These are phyloP conservation scores for Enteromius treurensis DNA, from an alignment of 2,797 vertebrate species.

Conservation along the genomic window DNA sequence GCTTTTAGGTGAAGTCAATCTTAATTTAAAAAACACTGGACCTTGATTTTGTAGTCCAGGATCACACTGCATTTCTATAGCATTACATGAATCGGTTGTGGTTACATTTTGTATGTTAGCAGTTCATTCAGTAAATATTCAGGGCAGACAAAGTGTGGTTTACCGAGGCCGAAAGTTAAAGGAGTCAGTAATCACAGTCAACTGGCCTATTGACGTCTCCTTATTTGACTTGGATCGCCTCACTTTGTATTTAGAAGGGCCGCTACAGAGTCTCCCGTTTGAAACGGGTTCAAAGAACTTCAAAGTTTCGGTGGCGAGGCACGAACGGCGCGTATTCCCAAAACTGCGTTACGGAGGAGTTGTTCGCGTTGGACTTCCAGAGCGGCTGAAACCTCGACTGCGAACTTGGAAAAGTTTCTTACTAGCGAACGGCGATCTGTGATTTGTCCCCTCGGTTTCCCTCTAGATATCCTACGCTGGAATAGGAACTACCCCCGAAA, in stretches of 20 bases:
- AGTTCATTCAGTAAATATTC: neutral
- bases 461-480: neutral
- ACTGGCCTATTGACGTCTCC: constrained; percentile 16
- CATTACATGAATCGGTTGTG: neutral
- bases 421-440: neutral
- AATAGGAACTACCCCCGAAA: constrained; percentile 30
- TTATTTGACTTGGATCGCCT: constrained; percentile 16
- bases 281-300: constrained; percentile 22
- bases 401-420: neutral
- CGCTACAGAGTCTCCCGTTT: constrained; percentile 14
- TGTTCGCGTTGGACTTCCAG: neutral
- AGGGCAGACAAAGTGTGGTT: neutral
- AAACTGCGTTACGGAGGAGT: neutral
- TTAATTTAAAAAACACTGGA: neutral
- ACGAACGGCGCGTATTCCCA: neutral
- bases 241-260: constrained; percentile 3
- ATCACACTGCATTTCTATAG: neutral
- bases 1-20: neutral
- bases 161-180: neutral
- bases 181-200: constrained; percentile 5
- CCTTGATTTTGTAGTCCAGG: neutral
- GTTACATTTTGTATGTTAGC: neutral
- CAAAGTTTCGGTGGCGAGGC: constrained; percentile 32
- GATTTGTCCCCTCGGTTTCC: neutral
- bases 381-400: neutral